A percentile compares a stretch with the other conserved stretches of the same genome.
Conservation (phyloP, 2,797 vertebrate species). For the Acipenser oxyrinchus region DNA sequence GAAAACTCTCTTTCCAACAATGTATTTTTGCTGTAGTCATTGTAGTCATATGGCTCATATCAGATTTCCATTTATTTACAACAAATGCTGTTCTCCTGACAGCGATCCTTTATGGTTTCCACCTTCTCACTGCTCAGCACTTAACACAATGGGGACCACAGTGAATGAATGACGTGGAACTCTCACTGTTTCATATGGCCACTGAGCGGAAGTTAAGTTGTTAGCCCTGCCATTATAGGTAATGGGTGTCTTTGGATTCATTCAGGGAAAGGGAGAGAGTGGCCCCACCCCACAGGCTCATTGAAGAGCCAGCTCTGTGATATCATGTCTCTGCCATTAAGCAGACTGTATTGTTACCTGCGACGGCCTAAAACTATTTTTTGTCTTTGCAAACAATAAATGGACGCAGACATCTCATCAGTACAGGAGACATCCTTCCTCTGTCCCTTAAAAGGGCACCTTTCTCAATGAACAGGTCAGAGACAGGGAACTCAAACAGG, state of each 20-base stretch:
- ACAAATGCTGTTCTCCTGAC: constrained; percentile 34
- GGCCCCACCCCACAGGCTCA: constrained; percentile 31
- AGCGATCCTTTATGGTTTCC: constrained; percentile 44
- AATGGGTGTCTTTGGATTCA: constrained; percentile 26
- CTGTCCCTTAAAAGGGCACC: constrained; percentile 36
- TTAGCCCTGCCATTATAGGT: constrained; percentile 46
- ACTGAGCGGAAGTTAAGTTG: constrained; percentile 55
- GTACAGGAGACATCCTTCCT: constrained; percentile 50
- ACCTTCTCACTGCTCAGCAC: constrained; percentile 21
- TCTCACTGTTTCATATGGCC: constrained; percentile 50
- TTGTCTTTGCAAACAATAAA: constrained; percentile 55
- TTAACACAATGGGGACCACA: constrained; percentile 45
- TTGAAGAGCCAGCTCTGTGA: constrained; percentile 47
- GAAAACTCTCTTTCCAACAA: no score
- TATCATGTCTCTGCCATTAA: constrained; percentile 57
- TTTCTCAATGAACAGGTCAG: constrained; percentile 13
- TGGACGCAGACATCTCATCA: constrained; percentile 48
- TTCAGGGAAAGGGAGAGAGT: constrained; percentile 29
- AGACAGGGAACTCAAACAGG: constrained; percentile 17
- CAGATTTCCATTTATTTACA: constrained; percentile 18
- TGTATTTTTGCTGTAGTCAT: neutral
- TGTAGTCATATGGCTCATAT: constrained; percentile 17
- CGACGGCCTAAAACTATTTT: constrained; percentile 44
- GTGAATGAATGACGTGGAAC: constrained; percentile 64
- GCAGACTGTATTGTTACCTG: constrained; percentile 52